Evolutionary conservation across 2,113 vertebrate genomes (phyloP).

Genomic region (Illadopsis cleaveri): DNA sequence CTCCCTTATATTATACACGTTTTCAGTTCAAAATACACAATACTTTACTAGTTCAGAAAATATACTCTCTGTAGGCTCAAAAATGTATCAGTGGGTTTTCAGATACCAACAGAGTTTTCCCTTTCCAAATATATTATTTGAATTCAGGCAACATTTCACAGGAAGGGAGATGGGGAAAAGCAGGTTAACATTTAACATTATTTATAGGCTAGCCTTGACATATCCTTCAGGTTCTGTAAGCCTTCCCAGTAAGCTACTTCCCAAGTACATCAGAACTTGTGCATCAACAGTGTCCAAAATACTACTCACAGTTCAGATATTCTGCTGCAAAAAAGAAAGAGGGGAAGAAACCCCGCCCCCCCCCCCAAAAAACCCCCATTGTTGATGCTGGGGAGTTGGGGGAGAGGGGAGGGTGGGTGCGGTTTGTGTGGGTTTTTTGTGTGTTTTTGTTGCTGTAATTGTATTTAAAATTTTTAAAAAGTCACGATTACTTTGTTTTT

Average conservation of each 20-base stretch:
- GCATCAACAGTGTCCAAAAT: neutral
- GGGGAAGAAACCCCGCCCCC: rapidly evolving
- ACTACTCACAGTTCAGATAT: neutral
- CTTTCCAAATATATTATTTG: slow-evolving; percentile 50
- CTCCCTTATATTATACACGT: neutral
- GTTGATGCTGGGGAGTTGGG: too few relatives aligned
- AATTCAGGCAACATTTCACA: slow-evolving; percentile 29
- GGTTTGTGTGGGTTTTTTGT: too few relatives aligned
- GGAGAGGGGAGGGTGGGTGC: too few relatives aligned
- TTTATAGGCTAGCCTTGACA: slow-evolving; percentile 48
- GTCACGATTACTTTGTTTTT: neutral
- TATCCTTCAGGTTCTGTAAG: slow-evolving; percentile 52
- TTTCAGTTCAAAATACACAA: slow-evolving; percentile 12
- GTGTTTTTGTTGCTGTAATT: neutral
- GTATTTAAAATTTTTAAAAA: neutral
- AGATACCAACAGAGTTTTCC: slow-evolving; percentile 38
- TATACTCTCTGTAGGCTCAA: neutral
- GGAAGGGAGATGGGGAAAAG: neutral
- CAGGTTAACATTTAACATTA: slow-evolving; percentile 39
- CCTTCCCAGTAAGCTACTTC: slow-evolving; percentile 4
- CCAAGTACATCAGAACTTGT: slow-evolving; percentile 6
- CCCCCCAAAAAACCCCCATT: neutral
- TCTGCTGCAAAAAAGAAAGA: neutral
- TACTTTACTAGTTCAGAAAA: neutral
- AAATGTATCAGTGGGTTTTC: neutral